These are phyloP conservation scores for Plecturocebus donacophilus DNA, from an alignment of 2,113 vertebrate species.

Conservation along the genomic window DNA sequence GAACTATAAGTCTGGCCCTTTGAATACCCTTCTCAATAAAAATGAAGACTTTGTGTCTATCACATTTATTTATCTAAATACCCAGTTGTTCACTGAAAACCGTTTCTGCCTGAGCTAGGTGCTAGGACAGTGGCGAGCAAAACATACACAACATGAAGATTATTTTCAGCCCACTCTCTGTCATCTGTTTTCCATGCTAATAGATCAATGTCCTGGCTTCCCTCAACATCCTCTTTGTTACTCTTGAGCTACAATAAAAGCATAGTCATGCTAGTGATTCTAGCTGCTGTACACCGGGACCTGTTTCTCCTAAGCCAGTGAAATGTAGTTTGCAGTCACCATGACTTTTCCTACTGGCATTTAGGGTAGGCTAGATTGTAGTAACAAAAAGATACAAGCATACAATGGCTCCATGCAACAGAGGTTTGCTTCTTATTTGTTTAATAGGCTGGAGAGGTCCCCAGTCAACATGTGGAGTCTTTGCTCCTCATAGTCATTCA, in stretches of 20 bases:
- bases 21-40: neutral
- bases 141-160: neutral
- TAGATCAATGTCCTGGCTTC: neutral
- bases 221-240: neutral
- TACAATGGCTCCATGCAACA: neutral
- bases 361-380: neutral
- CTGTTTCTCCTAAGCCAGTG: neutral
- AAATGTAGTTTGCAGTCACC: neutral
- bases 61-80: neutral
- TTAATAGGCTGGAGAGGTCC: neutral
- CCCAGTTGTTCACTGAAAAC: neutral
- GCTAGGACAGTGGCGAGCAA: neutral
- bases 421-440: neutral
- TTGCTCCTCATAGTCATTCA: neutral
- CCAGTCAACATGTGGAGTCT: neutral
- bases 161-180: neutral
- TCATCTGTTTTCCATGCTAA: neutral
- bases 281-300: neutral
- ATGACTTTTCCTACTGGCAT: neutral
- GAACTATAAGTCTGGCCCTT: neutral
- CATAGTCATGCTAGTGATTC: neutral
- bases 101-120: neutral
- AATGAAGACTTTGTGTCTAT: neutral
- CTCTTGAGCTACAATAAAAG: neutral
- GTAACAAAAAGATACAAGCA: neutral